phyloP scores from a whole-genome alignment of 1,140 invertebrate species.

The Hesperophylax magnus region DNA sequence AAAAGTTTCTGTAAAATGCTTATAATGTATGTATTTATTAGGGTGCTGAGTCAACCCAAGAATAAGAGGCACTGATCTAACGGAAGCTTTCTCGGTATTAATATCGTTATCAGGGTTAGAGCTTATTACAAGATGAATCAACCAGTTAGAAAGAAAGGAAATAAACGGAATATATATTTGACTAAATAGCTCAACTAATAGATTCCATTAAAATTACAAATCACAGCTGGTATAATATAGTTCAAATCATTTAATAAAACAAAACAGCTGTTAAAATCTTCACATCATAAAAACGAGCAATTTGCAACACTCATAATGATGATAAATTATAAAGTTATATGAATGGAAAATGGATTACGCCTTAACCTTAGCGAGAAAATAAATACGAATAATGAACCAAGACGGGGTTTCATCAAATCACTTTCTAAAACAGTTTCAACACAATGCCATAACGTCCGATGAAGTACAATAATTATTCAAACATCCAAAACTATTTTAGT shows the following conservation, averaged over 20 bases:
- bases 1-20: no score
- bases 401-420: slow-evolving; percentile 16
- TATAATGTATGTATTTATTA: no score
- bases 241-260: slow-evolving; percentile 20
- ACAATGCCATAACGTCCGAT: slow-evolving; percentile 13
- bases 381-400: slow-evolving; percentile 26
- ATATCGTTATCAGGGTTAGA: slow-evolving; percentile 8
- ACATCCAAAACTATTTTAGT: slow-evolving; percentile 20
- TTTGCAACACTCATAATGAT: neutral
- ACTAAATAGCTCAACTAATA: slow-evolving; percentile 33
- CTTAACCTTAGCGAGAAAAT: slow-evolving; percentile 33
- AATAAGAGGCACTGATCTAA: slow-evolving; percentile 13
- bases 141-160: slow-evolving; percentile 14
- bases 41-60: neutral
- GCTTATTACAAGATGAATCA: slow-evolving; percentile 20
- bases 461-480: neutral
- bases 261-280: slow-evolving; percentile 26
- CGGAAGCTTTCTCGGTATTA: slow-evolving; percentile 1
- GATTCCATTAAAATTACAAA: slow-evolving; percentile 36
- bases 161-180: slow-evolving; percentile 21
- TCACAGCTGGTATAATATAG: slow-evolving; percentile 25
- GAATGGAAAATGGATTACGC: slow-evolving; percentile 24
- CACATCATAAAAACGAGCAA: slow-evolving; percentile 1
- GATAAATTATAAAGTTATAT: slow-evolving; percentile 9
- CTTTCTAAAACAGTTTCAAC: slow-evolving; percentile 11